Conservation (phyloP, 1,140 invertebrate species). For the Conus ventricosus region DNA sequence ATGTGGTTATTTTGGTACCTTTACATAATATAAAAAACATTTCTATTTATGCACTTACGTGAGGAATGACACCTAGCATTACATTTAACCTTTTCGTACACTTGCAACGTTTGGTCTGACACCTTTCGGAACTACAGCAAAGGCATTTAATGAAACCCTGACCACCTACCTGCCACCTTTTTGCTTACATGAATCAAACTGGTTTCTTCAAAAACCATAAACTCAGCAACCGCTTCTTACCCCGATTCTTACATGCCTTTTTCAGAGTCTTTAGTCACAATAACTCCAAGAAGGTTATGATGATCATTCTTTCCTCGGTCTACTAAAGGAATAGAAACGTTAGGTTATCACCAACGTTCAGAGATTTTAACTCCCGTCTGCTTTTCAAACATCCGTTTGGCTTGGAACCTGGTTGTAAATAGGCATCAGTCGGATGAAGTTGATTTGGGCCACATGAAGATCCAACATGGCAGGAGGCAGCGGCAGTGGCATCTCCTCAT, state of each 20-base stretch:
- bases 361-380: too few relatives aligned
- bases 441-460: background rate
- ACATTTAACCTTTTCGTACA: too few relatives aligned
- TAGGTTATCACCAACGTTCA: background rate
- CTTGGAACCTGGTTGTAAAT: background rate
- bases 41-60: too few relatives aligned
- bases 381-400: background rate
- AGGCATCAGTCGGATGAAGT: background rate
- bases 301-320: too few relatives aligned
- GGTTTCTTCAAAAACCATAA: slow-evolving; percentile 25
- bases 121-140: too few relatives aligned
- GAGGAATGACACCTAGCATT: background rate
- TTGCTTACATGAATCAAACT: slow-evolving; percentile 34
- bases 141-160: background rate
- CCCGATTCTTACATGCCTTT: slow-evolving; percentile 29
- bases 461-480: background rate
- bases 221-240: slow-evolving; percentile 26
- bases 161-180: background rate
- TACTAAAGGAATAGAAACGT: background rate
- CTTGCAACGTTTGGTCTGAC: too few relatives aligned
- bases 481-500: too few relatives aligned
- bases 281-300: too few relatives aligned
- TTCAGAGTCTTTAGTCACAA: too few relatives aligned
- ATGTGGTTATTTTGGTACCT: too few relatives aligned
- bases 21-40: too few relatives aligned